Evolutionary conservation across 2,888 invertebrate genomes (phyloP), one percentile per base, ranked within the genome.

Genomic region (Silvanus unidentatus): DNA sequence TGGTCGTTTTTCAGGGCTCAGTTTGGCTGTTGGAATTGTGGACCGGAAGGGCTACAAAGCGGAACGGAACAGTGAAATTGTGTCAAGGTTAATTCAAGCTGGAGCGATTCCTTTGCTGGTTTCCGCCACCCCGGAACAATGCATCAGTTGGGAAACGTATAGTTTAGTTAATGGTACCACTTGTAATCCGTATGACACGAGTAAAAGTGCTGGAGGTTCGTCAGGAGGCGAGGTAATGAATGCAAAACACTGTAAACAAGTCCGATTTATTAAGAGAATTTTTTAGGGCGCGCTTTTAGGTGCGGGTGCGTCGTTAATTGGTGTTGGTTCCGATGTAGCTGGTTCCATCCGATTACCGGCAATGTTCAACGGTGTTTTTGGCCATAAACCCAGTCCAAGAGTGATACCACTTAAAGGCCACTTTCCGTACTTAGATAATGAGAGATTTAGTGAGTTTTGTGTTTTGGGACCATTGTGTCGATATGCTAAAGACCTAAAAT

Each of bases 261-360:
- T 12, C 32, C n/a, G 5, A 37, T 37, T 37, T 13, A 37, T 37
- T 8, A 32, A 32, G n/a, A n/a, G n/a, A 32, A 3, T 37, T 4
- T 5, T 16, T 37, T 13, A 86, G 85, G 85, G 77, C 0, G 84
- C 87, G 2, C 66, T 91, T 16, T 68, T 89, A 39, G 84, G 83
- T 1, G 73, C 84, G 42, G 91, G 84, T 9, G 90, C 86, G 11
- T 82, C 87, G 1, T 69, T 86, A 0, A 77, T 90, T 58, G 88
- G 91, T 47, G 72, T 93, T 53, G 86, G 88, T 2, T 90, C 91
- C 0, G 94, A 94, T 70, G 81, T 93, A 57, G 90, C 84, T 6
- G 94, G 94, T 40, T 91, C 91, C 41, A 89, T 93, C 56, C 78
- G 94, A 16, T 74, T 93, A 63, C 94, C 94, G 0, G 78, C 86